Conservation (phyloP, 2,888 invertebrate genomes). For the Protula sp. region DNA sequence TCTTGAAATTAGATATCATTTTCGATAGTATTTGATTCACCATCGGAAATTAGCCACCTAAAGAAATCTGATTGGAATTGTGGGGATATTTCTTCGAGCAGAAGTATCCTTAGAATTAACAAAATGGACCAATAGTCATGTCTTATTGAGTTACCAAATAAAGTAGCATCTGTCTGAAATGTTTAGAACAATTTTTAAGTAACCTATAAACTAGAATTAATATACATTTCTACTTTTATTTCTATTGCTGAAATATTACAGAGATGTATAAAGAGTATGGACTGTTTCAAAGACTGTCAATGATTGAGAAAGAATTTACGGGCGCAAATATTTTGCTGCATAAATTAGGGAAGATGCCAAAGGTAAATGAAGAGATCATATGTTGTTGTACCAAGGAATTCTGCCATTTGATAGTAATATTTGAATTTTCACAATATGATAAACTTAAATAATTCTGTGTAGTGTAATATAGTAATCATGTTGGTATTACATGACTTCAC, state of each 20-base stretch:
- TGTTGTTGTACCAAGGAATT: no score
- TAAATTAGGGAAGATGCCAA: constrained; percentile 39
- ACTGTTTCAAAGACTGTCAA: constrained; percentile 40
- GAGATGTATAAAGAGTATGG: constrained; percentile 39
- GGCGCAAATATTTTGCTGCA: constrained; percentile 46
- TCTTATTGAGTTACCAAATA: neutral
- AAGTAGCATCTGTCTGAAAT: neutral
- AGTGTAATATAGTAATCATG: no score
- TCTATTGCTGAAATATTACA: constrained; percentile 11
- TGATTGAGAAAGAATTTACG: constrained; percentile 43
- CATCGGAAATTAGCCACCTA: no score
- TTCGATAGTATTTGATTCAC: no score
- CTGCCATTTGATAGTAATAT: no score
- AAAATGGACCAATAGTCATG: neutral
- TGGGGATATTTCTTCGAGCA: neutral
- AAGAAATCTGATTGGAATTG: no score
- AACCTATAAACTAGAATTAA: neutral
- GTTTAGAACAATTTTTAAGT: neutral
- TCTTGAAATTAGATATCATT: no score
- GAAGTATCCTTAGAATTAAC: neutral
- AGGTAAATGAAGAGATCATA: no score
- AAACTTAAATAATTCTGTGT: no score
- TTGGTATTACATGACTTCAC: no score
- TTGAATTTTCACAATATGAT: no score
- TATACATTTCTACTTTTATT: neutral